Evolutionary conservation across 2,797 vertebrate species (phyloP).

Genomic region (Pantherophis vulpinus): DNA sequence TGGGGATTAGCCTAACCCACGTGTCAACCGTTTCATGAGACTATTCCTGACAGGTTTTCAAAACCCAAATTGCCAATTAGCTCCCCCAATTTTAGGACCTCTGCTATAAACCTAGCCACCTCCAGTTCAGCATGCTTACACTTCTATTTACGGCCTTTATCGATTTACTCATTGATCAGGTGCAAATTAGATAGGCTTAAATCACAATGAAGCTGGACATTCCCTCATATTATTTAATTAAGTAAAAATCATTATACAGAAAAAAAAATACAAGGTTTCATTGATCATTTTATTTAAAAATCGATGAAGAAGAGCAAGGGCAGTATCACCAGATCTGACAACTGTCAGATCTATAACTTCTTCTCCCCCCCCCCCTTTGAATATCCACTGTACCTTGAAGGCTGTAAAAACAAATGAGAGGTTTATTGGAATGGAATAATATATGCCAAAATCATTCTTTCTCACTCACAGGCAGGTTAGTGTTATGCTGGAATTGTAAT

Average conservation of each 20-base stretch:
- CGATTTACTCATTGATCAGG: background rate
- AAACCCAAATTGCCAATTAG: background rate
- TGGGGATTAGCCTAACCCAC: background rate
- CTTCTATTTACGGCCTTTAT: background rate
- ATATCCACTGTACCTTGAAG: background rate
- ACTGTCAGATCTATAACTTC: background rate
- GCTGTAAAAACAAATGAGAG: background rate
- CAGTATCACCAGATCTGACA: background rate
- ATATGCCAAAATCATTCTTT: background rate
- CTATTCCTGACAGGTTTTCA: background rate
- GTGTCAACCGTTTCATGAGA: background rate
- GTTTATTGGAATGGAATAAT: slow-evolving; percentile 15
- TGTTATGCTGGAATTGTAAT: background rate
- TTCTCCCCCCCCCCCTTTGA: background rate
- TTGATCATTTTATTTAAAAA: slow-evolving; percentile 5
- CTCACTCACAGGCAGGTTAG: background rate
- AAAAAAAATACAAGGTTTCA: slow-evolving; percentile 34
- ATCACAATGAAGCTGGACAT: slow-evolving; percentile 38
- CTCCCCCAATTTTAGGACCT: background rate
- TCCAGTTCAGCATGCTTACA: background rate
- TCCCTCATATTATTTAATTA: slow-evolving; percentile 26
- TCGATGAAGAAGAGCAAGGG: background rate
- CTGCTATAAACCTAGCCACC: background rate
- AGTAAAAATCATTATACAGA: background rate
- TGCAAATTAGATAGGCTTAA: slow-evolving; percentile 34